Base-by-base conservation (phyloP, 1,140 invertebrate genomes). In the Temnothorax nylanderi region DNA sequence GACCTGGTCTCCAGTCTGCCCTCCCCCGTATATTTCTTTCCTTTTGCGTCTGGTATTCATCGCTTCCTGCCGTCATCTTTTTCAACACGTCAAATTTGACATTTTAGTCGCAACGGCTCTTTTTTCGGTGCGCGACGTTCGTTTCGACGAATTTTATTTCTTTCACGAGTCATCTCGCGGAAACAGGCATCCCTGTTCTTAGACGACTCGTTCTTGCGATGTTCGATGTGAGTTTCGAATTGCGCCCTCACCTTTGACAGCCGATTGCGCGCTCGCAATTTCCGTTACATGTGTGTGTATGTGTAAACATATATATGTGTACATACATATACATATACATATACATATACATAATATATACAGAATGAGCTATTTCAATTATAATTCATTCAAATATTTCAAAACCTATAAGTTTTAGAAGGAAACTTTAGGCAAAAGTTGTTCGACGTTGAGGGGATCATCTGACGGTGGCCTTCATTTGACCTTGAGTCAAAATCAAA, bases 1-100 rank as follows among this genome's bases (percentile, higher is more conserved):
- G 85, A 87, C 67, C 81, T 34, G 62, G 60, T 32, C 76, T 32
- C 71, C 82, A 82, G 62, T 88, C 82, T 78, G 75, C 77, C 71
- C 26, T 67, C 37, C 77, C 56, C 54, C 60, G 51, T 58, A 49
- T 76, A 67, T 80, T 82, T 89, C 56, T 86, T 87, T 56, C 32
- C 82, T 62, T 41, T 51, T 65, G 11, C 41, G 74, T 77, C 69
- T 84, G 77, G 16, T 34, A 62, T 86, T 60, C 51, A 51, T 72
- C 54, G 51, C 47, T 69, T 34, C 26, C 47, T 81, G 34, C 44
- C 78, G 21, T 49, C 44, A 18, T 74, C 88, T 60, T 76, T 85
- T 62, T 75, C 44, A 32, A 81, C 60, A 21, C 54, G 32, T 86
- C 44, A 86, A 86, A 49, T 56, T 71, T 56, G 80, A 85, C 82